phyloP scores from a whole-genome alignment of 2,888 invertebrate species.

The Trimorus sp. region DNA sequence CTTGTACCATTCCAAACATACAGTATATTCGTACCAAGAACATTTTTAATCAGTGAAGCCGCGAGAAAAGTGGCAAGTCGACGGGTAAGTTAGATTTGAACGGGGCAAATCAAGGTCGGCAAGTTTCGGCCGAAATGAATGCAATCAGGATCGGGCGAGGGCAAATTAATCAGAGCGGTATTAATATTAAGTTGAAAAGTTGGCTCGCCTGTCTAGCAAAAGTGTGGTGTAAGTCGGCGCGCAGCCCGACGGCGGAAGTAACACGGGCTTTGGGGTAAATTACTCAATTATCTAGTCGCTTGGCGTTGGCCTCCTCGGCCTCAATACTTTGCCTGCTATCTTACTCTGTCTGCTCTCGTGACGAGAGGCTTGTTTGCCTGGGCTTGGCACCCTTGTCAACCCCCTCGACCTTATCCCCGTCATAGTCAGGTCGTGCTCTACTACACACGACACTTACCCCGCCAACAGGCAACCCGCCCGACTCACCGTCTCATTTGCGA shows the following conservation, averaged over 20 bases:
- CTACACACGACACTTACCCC: constrained; percentile 59
- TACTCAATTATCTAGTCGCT: constrained; percentile 64
- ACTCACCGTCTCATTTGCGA: too few relatives aligned
- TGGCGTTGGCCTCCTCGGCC: constrained; percentile 34
- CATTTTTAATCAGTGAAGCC: too few relatives aligned
- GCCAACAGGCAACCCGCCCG: constrained; percentile 43
- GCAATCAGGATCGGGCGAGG: background rate
- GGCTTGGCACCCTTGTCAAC: constrained; percentile 65
- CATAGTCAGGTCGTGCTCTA: constrained; percentile 51
- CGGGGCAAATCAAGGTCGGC: too few relatives aligned
- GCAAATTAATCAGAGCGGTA: constrained; percentile 5
- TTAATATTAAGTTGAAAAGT: constrained; percentile 21
- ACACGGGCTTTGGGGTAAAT: constrained; percentile 43
- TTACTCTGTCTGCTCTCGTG: constrained; percentile 55
- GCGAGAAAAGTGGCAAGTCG: too few relatives aligned
- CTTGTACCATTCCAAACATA: too few relatives aligned
- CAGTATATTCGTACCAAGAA: too few relatives aligned
- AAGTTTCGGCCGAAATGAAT: background rate
- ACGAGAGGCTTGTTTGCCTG: constrained; percentile 67
- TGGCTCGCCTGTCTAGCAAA: background rate
- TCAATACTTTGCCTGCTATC: constrained; percentile 49
- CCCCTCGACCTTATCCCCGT: constrained; percentile 57
- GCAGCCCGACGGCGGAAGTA: constrained; percentile 35
- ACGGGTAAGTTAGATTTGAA: too few relatives aligned
- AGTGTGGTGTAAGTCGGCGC: constrained; percentile 10